A percentile compares a stretch with the other conserved stretches of the same genome.
Evolutionary conservation across 64 coral and sea anemone genomes (phyloP).

Genomic region (Platygyra sinensis): DNA sequence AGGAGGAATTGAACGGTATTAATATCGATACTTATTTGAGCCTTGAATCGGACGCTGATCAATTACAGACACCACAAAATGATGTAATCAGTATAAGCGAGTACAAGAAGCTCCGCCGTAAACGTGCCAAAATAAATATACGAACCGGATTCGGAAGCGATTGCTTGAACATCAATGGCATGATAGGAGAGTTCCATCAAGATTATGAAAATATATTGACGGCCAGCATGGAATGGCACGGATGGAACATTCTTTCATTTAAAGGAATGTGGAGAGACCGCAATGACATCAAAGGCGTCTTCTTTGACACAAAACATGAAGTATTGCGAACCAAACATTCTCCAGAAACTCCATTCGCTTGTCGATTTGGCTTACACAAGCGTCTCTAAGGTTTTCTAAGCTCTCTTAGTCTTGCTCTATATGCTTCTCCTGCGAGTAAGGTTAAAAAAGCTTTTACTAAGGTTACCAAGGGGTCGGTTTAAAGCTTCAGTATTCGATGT

Average conservation of each 20-base stretch:
- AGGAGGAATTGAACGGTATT: background rate
- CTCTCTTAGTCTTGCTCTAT: too few species aligned
- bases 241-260: background rate
- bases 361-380: too few species aligned
- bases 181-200: background rate
- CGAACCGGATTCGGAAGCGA: background rate
- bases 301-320: background rate
- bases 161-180: background rate
- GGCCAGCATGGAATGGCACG: background rate
- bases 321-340: too few species aligned
- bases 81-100: background rate
- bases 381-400: too few species aligned
- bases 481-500: too few species aligned
- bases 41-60: too few species aligned
- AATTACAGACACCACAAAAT: background rate
- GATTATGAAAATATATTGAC: background rate
- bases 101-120: background rate
- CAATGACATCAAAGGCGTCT: background rate
- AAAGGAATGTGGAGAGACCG: background rate
- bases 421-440: too few species aligned
- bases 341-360: too few species aligned
- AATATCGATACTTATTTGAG: background rate
- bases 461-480: too few species aligned
- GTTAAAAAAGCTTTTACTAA: too few species aligned
- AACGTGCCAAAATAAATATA: background rate